Evolutionary conservation across 2,888 invertebrate genomes (phyloP).

Genomic region (Lamproptera curius): DNA sequence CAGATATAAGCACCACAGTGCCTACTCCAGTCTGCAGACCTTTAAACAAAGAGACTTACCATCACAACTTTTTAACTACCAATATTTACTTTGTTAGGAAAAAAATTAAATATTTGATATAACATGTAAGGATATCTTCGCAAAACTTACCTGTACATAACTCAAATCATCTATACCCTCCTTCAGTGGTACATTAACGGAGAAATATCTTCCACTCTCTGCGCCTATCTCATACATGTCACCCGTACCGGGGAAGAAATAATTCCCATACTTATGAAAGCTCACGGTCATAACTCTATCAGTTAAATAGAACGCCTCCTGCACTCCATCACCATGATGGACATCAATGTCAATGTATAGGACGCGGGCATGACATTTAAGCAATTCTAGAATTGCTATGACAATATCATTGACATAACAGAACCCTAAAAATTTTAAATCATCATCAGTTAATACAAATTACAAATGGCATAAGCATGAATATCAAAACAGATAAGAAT

Average conservation of each 20-base stretch:
- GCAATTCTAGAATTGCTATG: conserved; percentile 95
- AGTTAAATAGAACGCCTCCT: conserved; percentile 98
- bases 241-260: conserved; percentile 98
- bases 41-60: too few species aligned
- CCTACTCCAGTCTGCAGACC: too few species aligned
- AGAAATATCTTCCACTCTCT: conserved; percentile 96
- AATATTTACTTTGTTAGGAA: too few species aligned
- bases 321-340: conserved; percentile 97
- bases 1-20: too few species aligned
- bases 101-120: too few species aligned
- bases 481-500: too few species aligned
- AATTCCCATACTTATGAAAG: conserved; percentile 98
- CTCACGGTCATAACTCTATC: conserved; percentile 99
- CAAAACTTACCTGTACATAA: conserved; percentile 83
- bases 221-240: conserved; percentile 99
- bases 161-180: conserved; percentile 98
- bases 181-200: conserved; percentile 98
- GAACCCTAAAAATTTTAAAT: conserved; percentile 81
- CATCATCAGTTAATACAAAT: neutral
- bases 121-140: too few species aligned
- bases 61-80: too few species aligned
- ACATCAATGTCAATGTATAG: conserved; percentile 99
- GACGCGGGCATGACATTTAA: conserved; percentile 96
- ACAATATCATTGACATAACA: conserved; percentile 99
- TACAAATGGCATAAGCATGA: neutral